A percentile compares a stretch with the other conserved stretches of the same genome.
Conservation (phyloP, 2,113 vertebrate genomes). For the Aptenodytes forsteri region DNA sequence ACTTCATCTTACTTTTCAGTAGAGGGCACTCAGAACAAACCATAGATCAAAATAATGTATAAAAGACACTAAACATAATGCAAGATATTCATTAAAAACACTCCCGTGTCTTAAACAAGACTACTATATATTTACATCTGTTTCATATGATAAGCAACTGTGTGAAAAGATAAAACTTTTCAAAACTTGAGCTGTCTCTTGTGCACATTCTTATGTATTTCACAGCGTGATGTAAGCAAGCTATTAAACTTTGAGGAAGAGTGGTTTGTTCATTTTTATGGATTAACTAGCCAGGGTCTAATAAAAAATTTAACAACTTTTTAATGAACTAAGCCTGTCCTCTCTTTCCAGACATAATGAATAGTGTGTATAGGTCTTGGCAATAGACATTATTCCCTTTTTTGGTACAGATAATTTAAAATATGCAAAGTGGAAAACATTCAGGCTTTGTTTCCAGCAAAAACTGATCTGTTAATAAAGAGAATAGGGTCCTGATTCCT, state of each 20-base stretch:
- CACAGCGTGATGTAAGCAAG: neutral
- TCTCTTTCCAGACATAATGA: conserved; percentile 34
- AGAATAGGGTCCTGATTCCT: neutral
- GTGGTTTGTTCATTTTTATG: conserved; percentile 40
- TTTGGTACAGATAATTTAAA: neutral
- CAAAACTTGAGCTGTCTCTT: neutral
- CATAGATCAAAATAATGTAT: conserved; percentile 35
- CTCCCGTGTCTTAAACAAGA: neutral
- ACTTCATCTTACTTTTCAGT: conserved; percentile 69
- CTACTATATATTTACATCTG: neutral
- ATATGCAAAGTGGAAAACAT: conserved; percentile 4
- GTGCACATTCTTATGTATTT: neutral
- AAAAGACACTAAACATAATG: neutral
- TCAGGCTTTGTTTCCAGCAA: neutral
- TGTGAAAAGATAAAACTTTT: neutral
- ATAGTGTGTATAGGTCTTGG: neutral
- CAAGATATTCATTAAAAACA: neutral
- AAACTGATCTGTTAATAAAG: neutral
- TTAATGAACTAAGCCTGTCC: conserved; percentile 44
- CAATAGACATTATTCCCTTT: neutral
- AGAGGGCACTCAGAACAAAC: conserved; percentile 74
- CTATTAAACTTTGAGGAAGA: conserved; percentile 36
- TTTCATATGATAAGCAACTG: conserved; percentile 1
- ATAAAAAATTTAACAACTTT: conserved; percentile 66
- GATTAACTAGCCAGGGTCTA: conserved; percentile 50